Base-by-base conservation (phyloP, 2,113 vertebrate species). In the Apteryx mantelli region DNA sequence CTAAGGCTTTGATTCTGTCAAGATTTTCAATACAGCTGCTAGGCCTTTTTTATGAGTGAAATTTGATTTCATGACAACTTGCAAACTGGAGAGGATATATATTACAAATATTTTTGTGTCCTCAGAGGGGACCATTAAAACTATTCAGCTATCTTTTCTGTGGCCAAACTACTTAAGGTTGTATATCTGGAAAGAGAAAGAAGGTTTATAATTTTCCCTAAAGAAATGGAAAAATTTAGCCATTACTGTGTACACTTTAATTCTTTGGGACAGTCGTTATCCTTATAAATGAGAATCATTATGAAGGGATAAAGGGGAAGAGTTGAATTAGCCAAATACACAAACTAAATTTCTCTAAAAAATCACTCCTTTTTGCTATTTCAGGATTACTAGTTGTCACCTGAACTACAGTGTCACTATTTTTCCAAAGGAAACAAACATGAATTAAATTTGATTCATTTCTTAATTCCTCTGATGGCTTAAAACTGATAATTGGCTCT, bases 351-450 rank as follows among this genome's bases (percentile, higher is more conserved):
- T 13, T 73, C 82, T 88, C 74, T 69, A 75, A 71, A 25, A 94
- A 79, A 91, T 52, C 18, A 56, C 32, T 82, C 24, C 68, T 78
- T 64, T 58, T 48, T 77, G 82, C 58, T 81, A 3, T 63, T 93
- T 92, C 40, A 96, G 50, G 71, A 90, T 7, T 90, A 32, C 50
- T 50, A n/a, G 48, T 60, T 82, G 64, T 61, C 79, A 55, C 30
- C 46, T 90, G 73, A 93, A 91, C 42, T 65, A 2, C 1, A 88
- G 30, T 19, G 64, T 52, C 48, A 46, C 36, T 88, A 14, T 26
- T 81, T 30, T 55, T 78, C 60, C 52, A 48, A 69, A 91, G 56
- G 30, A 92, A 88, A 95, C 60, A 92, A 92, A 89, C n/a, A n/a
- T 10, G 28, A 86, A 92, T 84, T 68, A 81, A 81, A 89, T 5